Evolutionary conservation across 2,888 invertebrate genomes (phyloP).

Genomic region (Drosophila greeni): DNA sequence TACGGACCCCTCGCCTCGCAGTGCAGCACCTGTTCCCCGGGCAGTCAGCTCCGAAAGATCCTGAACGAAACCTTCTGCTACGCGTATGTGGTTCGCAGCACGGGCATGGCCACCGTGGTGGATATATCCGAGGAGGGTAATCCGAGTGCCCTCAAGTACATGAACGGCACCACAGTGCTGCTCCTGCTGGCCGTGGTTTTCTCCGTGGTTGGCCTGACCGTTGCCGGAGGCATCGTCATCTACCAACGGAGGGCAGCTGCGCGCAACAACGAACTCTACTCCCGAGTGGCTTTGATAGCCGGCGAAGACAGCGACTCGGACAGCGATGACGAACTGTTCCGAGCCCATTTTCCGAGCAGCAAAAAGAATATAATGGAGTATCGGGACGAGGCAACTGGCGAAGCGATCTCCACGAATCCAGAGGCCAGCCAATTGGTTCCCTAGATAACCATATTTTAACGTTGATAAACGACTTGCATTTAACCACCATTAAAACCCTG

Average conservation of each 20-base stretch:
- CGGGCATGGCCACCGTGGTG: slow-evolving; percentile 61
- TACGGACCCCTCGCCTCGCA: slow-evolving; percentile 74
- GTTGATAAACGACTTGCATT: slow-evolving; percentile 15
- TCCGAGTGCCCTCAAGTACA: slow-evolving; percentile 27
- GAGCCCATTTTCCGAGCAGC: slow-evolving; percentile 24
- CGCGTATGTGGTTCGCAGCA: slow-evolving; percentile 74
- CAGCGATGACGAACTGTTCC: slow-evolving; percentile 53
- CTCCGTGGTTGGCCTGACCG: slow-evolving; percentile 37
- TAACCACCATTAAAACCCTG: slow-evolving; percentile 11
- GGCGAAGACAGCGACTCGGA: slow-evolving; percentile 58
- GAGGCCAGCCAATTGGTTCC: slow-evolving; percentile 23
- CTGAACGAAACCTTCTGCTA: slow-evolving; percentile 76
- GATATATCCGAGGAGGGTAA: slow-evolving; percentile 45
- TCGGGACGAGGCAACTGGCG: slow-evolving; percentile 42
- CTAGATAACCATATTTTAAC: slow-evolving; percentile 8
- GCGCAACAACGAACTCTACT: slow-evolving; percentile 59
- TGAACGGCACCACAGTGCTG: slow-evolving; percentile 60
- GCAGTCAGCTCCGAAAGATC: slow-evolving; percentile 70
- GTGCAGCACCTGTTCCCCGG: slow-evolving; percentile 75
- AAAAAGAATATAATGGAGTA: slow-evolving; percentile 43
- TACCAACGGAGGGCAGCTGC: slow-evolving; percentile 40
- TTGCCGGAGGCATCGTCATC: slow-evolving; percentile 42
- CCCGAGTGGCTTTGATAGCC: slow-evolving; percentile 67
- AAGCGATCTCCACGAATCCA: slow-evolving; percentile 3
- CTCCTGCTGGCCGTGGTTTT: slow-evolving; percentile 54